Evolutionary conservation across 2,797 vertebrate genomes (phyloP).

Genomic region (Vultur gryphus): DNA sequence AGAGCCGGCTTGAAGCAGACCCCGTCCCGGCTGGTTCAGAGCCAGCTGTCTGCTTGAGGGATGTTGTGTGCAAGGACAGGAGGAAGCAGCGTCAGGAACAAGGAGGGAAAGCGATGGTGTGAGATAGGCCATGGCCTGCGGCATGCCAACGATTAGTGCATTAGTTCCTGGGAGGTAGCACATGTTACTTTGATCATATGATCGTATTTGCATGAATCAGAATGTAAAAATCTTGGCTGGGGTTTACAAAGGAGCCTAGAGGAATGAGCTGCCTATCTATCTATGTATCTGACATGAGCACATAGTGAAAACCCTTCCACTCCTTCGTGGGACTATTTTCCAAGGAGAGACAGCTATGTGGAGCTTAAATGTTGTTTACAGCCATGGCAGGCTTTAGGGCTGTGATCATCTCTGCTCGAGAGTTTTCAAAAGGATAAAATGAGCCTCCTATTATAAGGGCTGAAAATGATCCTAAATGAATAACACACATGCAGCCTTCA

Average conservation of each 20-base stretch:
- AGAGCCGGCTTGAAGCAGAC: neutral
- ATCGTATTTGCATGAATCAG: constrained; percentile 50
- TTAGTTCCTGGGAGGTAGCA: constrained; percentile 52
- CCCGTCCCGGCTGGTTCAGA: accelerated
- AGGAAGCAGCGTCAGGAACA: neutral
- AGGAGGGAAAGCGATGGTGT: neutral
- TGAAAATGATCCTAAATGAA: constrained; percentile 64
- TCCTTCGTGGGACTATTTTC: neutral
- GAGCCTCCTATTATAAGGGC: constrained; percentile 31
- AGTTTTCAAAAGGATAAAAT: constrained; percentile 53
- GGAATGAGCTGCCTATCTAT: constrained; percentile 27
- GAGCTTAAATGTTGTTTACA: constrained; percentile 43
- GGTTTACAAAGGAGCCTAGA: constrained; percentile 32
- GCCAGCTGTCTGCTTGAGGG: neutral
- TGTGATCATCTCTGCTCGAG: constrained; percentile 32
- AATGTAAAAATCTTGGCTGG: constrained; percentile 57
- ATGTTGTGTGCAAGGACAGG: neutral
- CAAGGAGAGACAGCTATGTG: neutral
- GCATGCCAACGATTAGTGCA: neutral
- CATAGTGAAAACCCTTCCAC: neutral
- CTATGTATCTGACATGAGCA: neutral
- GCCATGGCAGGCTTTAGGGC: neutral
- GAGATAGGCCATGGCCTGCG: neutral
- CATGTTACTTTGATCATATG: constrained; percentile 55
- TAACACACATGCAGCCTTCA: constrained; percentile 42